phyloP scores from a whole-genome alignment of 2,113 vertebrate genomes.

The Orcinus orca region DNA sequence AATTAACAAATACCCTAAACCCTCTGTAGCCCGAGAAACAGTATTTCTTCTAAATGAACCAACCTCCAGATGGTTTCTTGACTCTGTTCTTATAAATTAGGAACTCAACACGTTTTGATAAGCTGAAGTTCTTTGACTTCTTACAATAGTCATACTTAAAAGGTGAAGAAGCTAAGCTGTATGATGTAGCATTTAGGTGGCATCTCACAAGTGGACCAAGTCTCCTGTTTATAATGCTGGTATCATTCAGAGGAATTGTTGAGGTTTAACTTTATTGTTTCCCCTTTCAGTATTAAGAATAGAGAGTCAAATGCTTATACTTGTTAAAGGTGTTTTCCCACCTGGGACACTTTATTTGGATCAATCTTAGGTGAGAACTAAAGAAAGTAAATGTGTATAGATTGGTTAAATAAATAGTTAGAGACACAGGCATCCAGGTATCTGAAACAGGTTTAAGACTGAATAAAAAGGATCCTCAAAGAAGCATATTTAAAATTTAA shows the following conservation, averaged over 20 bases:
- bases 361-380: not conserved
- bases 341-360: not conserved
- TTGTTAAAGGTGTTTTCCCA: not conserved
- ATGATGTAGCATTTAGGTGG: not conserved
- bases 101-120: not conserved
- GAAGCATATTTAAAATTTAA: not conserved
- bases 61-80: not conserved
- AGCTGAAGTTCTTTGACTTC: not conserved
- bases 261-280: not conserved
- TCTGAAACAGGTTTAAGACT: not conserved
- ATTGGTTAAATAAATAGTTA: not conserved
- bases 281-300: not conserved
- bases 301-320: not conserved
- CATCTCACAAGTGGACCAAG: not conserved
- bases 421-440: not conserved
- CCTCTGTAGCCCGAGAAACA: not conserved
- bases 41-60: slow-evolving; percentile 33
- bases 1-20: slow-evolving; percentile 14
- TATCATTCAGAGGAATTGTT: not conserved
- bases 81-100: slow-evolving; percentile 3
- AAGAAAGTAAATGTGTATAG: not conserved
- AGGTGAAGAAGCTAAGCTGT: not conserved
- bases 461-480: slow-evolving; percentile 28
- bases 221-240: not conserved
- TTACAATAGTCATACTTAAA: not conserved